These are phyloP conservation scores for Ptychoptera contaminata DNA, from an alignment of 2,888 invertebrate species.

Conservation along the genomic window DNA sequence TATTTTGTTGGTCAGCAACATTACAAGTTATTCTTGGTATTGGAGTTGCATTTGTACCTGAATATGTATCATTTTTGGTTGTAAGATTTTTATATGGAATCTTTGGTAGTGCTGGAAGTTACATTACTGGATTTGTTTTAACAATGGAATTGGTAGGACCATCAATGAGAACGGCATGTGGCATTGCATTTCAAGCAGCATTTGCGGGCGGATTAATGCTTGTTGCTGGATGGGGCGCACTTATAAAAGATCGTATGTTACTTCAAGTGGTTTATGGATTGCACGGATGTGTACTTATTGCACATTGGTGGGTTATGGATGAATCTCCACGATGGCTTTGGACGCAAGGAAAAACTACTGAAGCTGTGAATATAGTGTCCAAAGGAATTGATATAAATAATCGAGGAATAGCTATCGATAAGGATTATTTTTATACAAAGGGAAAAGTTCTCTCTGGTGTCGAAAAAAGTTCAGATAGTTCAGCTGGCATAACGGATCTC, in stretches of 20 bases:
- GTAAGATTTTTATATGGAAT: conserved; percentile 59
- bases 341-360: conserved; percentile 58
- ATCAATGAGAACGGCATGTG: conserved; percentile 62
- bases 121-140: conserved; percentile 36
- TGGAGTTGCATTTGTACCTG: conserved; percentile 61
- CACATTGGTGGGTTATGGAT: conserved; percentile 78
- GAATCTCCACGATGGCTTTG: conserved; percentile 82
- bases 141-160: conserved; percentile 75
- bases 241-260: conserved; percentile 53
- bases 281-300: conserved; percentile 54
- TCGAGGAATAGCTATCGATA: conserved; percentile 44
- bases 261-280: conserved; percentile 68
- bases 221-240: conserved; percentile 67
- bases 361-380: conserved; percentile 58
- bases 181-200: conserved; percentile 60
- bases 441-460: conserved; percentile 24
- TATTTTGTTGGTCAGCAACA: conserved; percentile 61
- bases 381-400: conserved; percentile 62
- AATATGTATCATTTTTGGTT: conserved; percentile 55
- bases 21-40: conserved; percentile 53
- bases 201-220: conserved; percentile 70
- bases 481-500: conserved; percentile 51
- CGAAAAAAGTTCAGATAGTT: conserved; percentile 22
- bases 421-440: conserved; percentile 46
- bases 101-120: conserved; percentile 63